Conservation (phyloP, 2,888 invertebrate genomes). For the Chymomyza caudatula region DNA sequence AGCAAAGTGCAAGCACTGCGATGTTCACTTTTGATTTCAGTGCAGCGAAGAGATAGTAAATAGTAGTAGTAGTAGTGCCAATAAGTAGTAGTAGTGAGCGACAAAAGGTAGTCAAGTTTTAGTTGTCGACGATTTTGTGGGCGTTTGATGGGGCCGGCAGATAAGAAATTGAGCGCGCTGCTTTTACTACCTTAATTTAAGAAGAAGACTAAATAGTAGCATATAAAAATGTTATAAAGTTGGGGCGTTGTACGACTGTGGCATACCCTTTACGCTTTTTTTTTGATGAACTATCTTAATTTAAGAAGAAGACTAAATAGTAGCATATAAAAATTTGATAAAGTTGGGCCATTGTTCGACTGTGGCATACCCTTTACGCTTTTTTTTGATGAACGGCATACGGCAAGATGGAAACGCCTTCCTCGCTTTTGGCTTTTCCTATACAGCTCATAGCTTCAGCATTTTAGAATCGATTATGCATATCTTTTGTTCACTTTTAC, state of each 20-base stretch:
- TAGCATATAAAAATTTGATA: not conserved
- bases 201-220: not conserved
- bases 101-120: not conserved
- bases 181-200: not conserved
- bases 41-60: constrained; percentile 46
- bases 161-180: not conserved
- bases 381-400: too few species aligned
- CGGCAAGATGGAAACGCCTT: too few species aligned
- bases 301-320: not conserved
- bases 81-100: not conserved
- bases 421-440: too few species aligned
- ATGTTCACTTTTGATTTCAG: constrained; percentile 70
- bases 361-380: too few species aligned
- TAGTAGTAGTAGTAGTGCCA: constrained; percentile 56
- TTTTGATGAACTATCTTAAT: not conserved
- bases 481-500: too few species aligned
- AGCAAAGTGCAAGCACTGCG: constrained; percentile 54
- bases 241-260: too few species aligned
- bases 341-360: too few species aligned
- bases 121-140: not conserved
- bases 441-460: too few species aligned
- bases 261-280: too few species aligned
- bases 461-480: too few species aligned
- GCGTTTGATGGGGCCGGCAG: not conserved
- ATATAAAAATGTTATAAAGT: too few species aligned